These are phyloP conservation scores for Cromileptes altivelis DNA, from an alignment of 2,113 vertebrate genomes.

Conservation along the genomic window DNA sequence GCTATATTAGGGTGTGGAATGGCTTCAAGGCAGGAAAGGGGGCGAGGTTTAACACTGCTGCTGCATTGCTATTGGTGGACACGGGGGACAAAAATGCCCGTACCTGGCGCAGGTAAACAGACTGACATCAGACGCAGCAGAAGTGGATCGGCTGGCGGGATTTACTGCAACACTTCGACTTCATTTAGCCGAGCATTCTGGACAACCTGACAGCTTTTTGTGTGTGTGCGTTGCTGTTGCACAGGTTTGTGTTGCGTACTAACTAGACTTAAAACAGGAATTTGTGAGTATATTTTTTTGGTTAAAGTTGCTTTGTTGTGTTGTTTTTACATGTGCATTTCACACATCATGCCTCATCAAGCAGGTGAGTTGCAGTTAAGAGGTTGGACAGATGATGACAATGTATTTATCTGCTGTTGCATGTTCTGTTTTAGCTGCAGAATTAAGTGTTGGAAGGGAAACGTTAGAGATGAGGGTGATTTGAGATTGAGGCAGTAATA, in stretches of 20 bases:
- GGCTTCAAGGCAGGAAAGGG: constrained; percentile 46
- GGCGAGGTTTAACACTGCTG: constrained; percentile 55
- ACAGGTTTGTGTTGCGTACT: constrained; percentile 54
- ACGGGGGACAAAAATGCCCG: constrained; percentile 78
- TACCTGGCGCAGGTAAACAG: constrained; percentile 84
- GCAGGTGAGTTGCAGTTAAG: constrained; percentile 36
- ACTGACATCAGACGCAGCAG: constrained; percentile 64
- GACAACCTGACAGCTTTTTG: constrained; percentile 21
- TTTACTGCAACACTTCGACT: constrained; percentile 45
- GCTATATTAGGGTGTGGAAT: constrained; percentile 73
- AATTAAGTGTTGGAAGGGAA: background rate
- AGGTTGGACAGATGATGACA: background rate
- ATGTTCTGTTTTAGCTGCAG: constrained; percentile 14
- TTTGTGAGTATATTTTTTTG: constrained; percentile 3
- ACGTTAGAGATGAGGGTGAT: background rate
- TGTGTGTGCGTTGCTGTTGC: constrained; percentile 2
- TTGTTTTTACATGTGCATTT: constrained; percentile 14
- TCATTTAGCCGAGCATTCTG: constrained; percentile 9
- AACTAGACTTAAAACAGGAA: background rate
- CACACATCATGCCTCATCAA: background rate
- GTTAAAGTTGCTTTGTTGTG: background rate
- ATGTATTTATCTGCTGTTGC: background rate
- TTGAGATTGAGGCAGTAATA: constrained; percentile 1
- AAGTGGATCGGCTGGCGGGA: constrained; percentile 51
- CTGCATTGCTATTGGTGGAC: constrained; percentile 80